Evolutionary conservation across 2,888 invertebrate species (phyloP).

Genomic region (Sympetrum striolatum): DNA sequence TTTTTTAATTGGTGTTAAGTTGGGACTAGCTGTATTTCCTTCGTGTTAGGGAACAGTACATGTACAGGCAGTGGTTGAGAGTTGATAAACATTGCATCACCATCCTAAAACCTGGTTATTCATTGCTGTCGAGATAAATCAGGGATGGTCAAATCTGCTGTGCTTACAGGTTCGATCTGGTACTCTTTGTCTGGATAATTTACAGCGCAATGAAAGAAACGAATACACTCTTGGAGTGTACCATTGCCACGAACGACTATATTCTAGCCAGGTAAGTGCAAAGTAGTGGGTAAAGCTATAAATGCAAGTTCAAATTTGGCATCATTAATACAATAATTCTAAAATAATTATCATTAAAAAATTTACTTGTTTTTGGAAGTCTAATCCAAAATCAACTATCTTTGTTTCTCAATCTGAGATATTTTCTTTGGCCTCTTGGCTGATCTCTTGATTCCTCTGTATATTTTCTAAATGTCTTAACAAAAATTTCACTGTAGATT

Average conservation of each 20-base stretch:
- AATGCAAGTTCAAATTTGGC: not conserved
- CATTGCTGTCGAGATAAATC: slow-evolving; percentile 10
- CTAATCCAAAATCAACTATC: too few relatives aligned
- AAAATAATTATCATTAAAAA: too few relatives aligned
- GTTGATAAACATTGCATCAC: not conserved
- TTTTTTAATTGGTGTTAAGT: too few relatives aligned
- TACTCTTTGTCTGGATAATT: slow-evolving; percentile 78
- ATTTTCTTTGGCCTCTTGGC: too few relatives aligned
- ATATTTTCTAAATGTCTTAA: too few relatives aligned
- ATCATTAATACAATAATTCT: too few relatives aligned
- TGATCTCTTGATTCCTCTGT: too few relatives aligned
- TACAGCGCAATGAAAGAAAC: slow-evolving; percentile 72
- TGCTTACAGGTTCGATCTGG: slow-evolving; percentile 62
- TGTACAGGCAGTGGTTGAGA: slow-evolving; percentile 26
- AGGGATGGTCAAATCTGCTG: slow-evolving; percentile 6
- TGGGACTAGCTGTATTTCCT: too few relatives aligned
- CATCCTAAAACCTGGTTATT: not conserved
- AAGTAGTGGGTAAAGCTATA: not conserved
- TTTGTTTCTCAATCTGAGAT: too few relatives aligned
- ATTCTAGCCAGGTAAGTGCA: slow-evolving; percentile 66
- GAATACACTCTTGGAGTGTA: slow-evolving; percentile 77
- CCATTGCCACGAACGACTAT: slow-evolving; percentile 72
- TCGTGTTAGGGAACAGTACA: not conserved
- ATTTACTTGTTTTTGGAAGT: too few relatives aligned
- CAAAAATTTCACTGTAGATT: too few relatives aligned